phyloP scores from a whole-genome alignment of 2,888 invertebrate genomes.

The Diploptera punctata region DNA sequence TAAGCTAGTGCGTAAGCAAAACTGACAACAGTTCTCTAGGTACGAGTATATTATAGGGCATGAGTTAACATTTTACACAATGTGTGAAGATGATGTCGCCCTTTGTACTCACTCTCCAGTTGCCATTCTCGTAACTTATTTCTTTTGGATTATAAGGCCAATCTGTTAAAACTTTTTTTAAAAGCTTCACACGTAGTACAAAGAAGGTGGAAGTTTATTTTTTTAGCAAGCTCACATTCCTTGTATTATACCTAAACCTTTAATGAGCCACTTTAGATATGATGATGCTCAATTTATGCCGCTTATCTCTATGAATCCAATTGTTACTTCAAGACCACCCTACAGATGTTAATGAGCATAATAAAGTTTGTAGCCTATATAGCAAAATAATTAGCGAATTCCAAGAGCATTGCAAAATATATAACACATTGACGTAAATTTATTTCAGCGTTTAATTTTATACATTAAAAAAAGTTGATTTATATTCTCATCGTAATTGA shows the following conservation, averaged over 20 bases:
- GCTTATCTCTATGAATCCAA: background rate
- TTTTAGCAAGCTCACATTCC: constrained; percentile 8
- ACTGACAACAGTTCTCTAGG: background rate
- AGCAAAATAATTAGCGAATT: constrained; percentile 2
- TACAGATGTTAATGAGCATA: background rate
- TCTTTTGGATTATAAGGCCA: background rate
- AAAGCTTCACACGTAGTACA: background rate
- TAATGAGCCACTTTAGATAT: constrained; percentile 13
- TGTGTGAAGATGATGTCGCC: background rate
- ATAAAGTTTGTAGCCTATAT: constrained; percentile 11
- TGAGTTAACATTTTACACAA: constrained; percentile 35
- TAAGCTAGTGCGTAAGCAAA: background rate
- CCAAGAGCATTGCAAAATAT: too few relatives aligned
- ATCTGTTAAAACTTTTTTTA: background rate
- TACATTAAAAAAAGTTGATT: too few relatives aligned
- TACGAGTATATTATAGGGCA: constrained; percentile 38
- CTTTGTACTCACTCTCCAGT: too few relatives aligned
- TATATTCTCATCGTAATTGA: too few relatives aligned
- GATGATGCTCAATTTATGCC: background rate
- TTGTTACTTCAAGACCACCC: background rate
- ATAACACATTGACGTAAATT: too few relatives aligned
- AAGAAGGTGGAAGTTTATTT: background rate
- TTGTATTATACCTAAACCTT: background rate
- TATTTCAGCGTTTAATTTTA: too few relatives aligned
- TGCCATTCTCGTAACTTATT: background rate